Percentiles rank a stretch among this genome's conserved stretches.
Evolutionary conservation across 2,797 vertebrate genomes (phyloP).

Genomic region (Meriones psammophilus): DNA sequence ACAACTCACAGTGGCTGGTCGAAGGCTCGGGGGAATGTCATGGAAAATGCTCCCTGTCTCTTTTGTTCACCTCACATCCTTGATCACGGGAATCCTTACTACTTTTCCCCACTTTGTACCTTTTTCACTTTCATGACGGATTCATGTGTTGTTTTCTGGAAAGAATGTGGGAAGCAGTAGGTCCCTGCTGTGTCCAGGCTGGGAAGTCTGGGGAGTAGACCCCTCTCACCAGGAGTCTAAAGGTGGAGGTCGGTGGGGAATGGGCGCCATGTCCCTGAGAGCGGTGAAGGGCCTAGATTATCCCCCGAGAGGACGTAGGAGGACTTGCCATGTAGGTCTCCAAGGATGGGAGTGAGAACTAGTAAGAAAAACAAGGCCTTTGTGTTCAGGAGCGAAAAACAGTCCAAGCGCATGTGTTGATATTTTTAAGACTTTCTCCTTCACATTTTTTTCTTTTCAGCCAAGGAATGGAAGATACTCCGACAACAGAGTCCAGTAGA

Average conservation of each 20-base stretch:
- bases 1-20: rapidly evolving
- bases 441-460: constrained; percentile 77
- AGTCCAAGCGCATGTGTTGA: not conserved
- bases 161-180: constrained; percentile 26
- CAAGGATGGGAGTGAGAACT: not conserved
- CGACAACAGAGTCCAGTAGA: constrained; percentile 79
- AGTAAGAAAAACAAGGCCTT: not conserved
- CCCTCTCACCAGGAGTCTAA: not conserved
- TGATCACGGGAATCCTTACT: not conserved
- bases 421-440: constrained; percentile 31
- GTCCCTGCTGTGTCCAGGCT: not conserved
- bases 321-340: not conserved
- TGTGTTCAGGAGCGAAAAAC: not conserved
- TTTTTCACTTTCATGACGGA: not conserved
- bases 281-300: not conserved
- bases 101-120: not conserved
- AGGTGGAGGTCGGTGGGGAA: not conserved
- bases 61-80: not conserved
- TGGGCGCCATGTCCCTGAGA: not conserved
- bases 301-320: not conserved
- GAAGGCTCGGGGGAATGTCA: not conserved
- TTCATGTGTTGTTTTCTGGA: not conserved
- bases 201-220: not conserved
- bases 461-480: constrained; percentile 90
- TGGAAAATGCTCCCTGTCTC: not conserved